A percentile compares a stretch with the other conserved stretches of the same genome.
These are phyloP conservation scores for Pithecia hirsuta DNA, from an alignment of 2,797 vertebrate genomes.

Conservation along the genomic window DNA sequence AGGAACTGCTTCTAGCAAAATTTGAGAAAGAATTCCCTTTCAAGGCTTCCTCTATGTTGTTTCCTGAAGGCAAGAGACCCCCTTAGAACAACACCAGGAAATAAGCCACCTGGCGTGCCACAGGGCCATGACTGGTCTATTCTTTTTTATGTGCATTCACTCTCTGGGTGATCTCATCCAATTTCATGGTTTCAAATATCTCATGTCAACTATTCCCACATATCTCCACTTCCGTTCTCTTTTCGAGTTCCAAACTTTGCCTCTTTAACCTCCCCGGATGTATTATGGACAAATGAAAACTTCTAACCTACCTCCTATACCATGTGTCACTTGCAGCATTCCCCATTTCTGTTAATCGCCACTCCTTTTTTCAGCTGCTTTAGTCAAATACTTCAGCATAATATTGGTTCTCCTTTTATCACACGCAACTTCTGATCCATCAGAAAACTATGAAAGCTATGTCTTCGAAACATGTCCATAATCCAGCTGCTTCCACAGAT, in stretches of 20 bases:
- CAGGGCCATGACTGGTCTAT: neutral
- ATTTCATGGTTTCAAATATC: neutral
- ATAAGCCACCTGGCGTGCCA: neutral
- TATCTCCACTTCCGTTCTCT: neutral
- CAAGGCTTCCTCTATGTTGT: neutral
- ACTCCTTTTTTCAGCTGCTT: neutral
- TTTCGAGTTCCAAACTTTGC: neutral
- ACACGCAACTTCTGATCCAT: neutral
- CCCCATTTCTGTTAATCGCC: neutral
- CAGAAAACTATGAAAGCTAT: neutral
- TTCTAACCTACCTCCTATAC: neutral
- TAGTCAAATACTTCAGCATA: neutral
- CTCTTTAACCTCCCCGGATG: neutral
- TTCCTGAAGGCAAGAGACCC: neutral
- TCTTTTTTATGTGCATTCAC: neutral
- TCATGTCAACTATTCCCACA: neutral
- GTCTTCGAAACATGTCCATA: neutral
- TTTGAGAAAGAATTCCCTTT: neutral
- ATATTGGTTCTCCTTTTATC: neutral
- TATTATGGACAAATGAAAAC: neutral
- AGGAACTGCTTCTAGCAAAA: neutral
- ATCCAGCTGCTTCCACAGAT: neutral
- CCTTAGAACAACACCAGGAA: neutral
- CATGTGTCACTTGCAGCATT: neutral
- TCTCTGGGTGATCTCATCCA: neutral